These are phyloP conservation scores for Heteractis magnifica DNA, from an alignment of 92 coral and sea anemone species.

Conservation along the genomic window DNA sequence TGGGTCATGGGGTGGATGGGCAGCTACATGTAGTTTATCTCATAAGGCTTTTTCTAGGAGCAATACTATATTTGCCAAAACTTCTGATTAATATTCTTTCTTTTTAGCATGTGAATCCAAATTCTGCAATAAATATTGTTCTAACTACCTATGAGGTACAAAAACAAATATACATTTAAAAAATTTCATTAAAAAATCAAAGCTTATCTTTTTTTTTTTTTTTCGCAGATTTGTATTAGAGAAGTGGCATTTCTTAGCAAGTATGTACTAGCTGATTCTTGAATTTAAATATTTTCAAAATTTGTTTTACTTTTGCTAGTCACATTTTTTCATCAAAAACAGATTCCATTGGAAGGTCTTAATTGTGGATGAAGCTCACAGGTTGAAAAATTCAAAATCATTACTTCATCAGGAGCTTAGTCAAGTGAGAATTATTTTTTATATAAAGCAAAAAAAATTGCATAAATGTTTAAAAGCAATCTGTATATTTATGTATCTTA, in stretches of 20 bases:
- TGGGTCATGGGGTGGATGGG: too few species aligned
- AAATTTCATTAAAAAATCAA: not conserved
- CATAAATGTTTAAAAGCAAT: not conserved
- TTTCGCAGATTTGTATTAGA: slow-evolving; percentile 30
- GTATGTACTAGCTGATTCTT: slow-evolving; percentile 21
- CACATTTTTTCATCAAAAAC: not conserved
- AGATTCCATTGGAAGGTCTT: slow-evolving; percentile 89
- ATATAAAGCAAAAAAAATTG: not conserved
- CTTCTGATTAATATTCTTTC: not conserved
- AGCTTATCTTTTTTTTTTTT: not conserved
- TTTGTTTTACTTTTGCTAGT: not conserved
- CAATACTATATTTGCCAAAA: not conserved
- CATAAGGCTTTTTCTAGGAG: too few species aligned
- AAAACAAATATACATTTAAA: not conserved
- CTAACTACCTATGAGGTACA: slow-evolving; percentile 87
- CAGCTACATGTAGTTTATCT: too few species aligned
- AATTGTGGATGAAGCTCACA: slow-evolving; percentile 90
- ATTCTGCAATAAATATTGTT: slow-evolving; percentile 48
- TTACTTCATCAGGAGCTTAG: slow-evolving; percentile 72
- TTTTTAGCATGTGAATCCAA: slow-evolving; percentile 13
- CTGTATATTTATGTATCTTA: not conserved
- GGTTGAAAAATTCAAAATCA: slow-evolving; percentile 77
- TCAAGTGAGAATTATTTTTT: slow-evolving; percentile 40
- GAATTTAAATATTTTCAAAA: not conserved
- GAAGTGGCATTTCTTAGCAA: slow-evolving; percentile 35